These are phyloP conservation scores for Nasonia oneida DNA, from an alignment of 2,888 invertebrate genomes.

Conservation along the genomic window DNA sequence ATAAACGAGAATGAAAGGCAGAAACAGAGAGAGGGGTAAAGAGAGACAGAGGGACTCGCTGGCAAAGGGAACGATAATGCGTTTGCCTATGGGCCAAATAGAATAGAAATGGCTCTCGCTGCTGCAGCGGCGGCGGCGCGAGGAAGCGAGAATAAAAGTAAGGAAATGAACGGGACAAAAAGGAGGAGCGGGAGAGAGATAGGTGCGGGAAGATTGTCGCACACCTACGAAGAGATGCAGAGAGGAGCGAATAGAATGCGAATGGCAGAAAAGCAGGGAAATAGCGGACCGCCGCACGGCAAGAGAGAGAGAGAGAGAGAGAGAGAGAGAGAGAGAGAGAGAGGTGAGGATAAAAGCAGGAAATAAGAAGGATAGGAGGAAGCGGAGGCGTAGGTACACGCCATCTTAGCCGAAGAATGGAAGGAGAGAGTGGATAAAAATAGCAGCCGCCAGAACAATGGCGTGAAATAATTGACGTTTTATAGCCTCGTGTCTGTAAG, in stretches of 20 bases:
- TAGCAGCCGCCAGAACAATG: conserved; percentile 41
- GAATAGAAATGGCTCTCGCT: conserved; percentile 38
- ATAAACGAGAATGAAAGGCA: conserved; percentile 25
- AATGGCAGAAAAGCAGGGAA: conserved; percentile 54
- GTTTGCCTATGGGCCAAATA: conserved; percentile 42
- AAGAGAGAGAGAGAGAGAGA: background rate
- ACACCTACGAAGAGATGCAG: background rate
- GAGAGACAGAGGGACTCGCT: background rate
- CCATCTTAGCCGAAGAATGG: conserved; percentile 5
- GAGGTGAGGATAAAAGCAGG: conserved; percentile 49
- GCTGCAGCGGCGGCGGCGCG: background rate
- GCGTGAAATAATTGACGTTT: conserved; percentile 59
- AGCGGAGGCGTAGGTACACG: conserved; percentile 36
- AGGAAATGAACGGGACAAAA: conserved; percentile 48
- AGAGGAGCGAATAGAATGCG: conserved; percentile 52
- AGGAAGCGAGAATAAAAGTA: conserved; percentile 57
- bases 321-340: background rate
- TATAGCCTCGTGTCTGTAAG: conserved; percentile 1
- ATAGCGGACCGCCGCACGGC: conserved; percentile 5
- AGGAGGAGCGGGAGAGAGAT: conserved; percentile 2
- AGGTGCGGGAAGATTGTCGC: conserved; percentile 40
- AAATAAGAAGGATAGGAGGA: conserved; percentile 45
- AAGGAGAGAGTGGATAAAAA: conserved; percentile 1
- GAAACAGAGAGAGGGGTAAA: conserved; percentile 20
- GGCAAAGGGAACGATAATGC: conserved; percentile 41